Percentiles rank a stretch among this genome's conserved stretches.
Evolutionary conservation across 2,797 vertebrate species (phyloP).

Genomic region (Clarias fuscus): DNA sequence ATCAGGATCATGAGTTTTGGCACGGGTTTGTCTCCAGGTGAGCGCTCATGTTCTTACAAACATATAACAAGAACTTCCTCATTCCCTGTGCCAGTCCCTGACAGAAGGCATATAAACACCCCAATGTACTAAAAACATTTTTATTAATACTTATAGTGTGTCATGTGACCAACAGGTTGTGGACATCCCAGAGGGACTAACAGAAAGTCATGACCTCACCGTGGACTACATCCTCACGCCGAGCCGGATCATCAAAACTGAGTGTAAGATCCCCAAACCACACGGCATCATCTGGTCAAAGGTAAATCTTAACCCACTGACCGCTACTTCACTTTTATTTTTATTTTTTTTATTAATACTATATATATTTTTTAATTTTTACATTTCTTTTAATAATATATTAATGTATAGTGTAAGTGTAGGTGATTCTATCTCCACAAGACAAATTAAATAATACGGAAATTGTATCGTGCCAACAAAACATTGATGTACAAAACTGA

Average conservation of each 20-base stretch:
- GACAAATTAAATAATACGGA: not conserved
- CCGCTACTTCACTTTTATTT: not conserved
- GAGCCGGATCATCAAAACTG: conserved; percentile 82
- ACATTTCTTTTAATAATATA: too few species aligned
- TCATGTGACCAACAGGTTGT: conserved; percentile 75
- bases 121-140: not conserved
- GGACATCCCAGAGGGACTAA: conserved; percentile 83
- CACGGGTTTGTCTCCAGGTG: not conserved
- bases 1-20: not conserved
- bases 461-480: not conserved
- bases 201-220: conserved; percentile 87
- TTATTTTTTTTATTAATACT: too few species aligned
- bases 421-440: too few species aligned
- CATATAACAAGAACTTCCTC: not conserved
- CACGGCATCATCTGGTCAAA: conserved; percentile 88
- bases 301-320: conserved; percentile 67
- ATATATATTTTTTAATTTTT: too few species aligned
- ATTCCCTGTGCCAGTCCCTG: not conserved
- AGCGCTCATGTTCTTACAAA: not conserved
- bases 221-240: conserved; percentile 97
- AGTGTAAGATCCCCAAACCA: conserved; percentile 81
- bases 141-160: not conserved
- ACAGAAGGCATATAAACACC: not conserved
- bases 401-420: not conserved
- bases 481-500: not conserved